These are phyloP conservation scores for Halictus ligatus DNA, from an alignment of 2,888 invertebrate species.

Conservation along the genomic window DNA sequence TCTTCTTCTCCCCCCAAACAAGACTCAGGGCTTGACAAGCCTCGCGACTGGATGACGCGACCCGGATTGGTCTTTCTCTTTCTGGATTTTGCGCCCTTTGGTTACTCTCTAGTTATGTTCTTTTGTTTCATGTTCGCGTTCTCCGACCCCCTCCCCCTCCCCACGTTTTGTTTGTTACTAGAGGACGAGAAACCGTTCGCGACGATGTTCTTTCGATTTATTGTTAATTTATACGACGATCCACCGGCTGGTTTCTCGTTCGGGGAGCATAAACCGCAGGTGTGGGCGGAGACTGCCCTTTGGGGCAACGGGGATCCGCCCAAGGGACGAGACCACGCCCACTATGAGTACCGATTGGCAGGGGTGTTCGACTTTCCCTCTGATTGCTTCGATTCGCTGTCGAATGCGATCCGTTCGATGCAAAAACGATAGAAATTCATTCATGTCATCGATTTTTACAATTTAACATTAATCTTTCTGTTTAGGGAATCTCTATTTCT, in stretches of 20 bases:
- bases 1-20: conserved; percentile 51
- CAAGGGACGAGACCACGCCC: neutral
- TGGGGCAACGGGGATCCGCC: neutral
- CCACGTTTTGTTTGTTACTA: neutral
- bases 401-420: too few species aligned
- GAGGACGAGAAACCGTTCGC: neutral
- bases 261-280: neutral
- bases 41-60: conserved; percentile 73
- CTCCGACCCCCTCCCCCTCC: neutral
- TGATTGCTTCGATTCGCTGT: neutral
- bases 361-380: neutral
- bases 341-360: neutral
- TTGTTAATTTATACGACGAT: conserved; percentile 52
- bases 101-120: conserved; percentile 45
- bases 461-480: too few species aligned
- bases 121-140: conserved; percentile 47
- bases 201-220: neutral
- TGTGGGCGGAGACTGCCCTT: neutral
- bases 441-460: too few species aligned
- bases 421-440: too few species aligned
- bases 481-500: too few species aligned
- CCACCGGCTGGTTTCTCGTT: conserved; percentile 2
- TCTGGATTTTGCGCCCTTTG: conserved; percentile 23
- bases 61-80: conserved; percentile 53
- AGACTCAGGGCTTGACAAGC: conserved; percentile 72